Evolutionary conservation across 2,113 vertebrate species (phyloP).

Genomic region (Dunckerocampus dactyliophorus): DNA sequence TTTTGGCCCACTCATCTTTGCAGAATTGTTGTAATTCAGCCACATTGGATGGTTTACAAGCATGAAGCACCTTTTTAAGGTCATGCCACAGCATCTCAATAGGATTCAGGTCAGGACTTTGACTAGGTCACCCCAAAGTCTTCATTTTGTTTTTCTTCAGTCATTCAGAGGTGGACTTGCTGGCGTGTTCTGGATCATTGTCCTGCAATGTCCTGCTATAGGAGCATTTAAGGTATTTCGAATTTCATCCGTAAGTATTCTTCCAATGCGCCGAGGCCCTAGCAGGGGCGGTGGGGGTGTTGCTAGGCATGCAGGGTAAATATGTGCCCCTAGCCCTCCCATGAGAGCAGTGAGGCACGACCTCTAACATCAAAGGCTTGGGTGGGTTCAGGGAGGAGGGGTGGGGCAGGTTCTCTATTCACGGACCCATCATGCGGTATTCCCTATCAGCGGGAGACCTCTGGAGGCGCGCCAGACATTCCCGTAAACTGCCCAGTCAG

Average conservation of each 20-base stretch:
- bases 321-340: conserved; percentile 40
- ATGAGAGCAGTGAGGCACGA: conserved; percentile 23
- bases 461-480: conserved; percentile 63
- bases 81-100: no score
- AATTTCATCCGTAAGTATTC: background rate
- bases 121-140: no score
- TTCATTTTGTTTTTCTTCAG: no score
- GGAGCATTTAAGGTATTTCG: no score
- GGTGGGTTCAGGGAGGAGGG: conserved; percentile 47
- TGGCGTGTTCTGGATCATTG: no score
- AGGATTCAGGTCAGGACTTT: no score
- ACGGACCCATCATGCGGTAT: conserved; percentile 60
- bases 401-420: conserved; percentile 56
- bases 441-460: conserved; percentile 54
- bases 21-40: no score
- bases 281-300: conserved; percentile 26
- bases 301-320: conserved; percentile 52
- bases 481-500: conserved; percentile 33
- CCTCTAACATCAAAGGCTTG: conserved; percentile 60
- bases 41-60: no score
- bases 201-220: no score
- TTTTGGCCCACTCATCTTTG: no score
- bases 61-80: no score
- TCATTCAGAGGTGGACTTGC: no score
- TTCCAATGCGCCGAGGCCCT: conserved; percentile 4